Percentiles rank a stretch among this genome's conserved stretches.
phyloP scores from a whole-genome alignment of 2,888 invertebrate genomes.

The Gymnocheta viridis region DNA sequence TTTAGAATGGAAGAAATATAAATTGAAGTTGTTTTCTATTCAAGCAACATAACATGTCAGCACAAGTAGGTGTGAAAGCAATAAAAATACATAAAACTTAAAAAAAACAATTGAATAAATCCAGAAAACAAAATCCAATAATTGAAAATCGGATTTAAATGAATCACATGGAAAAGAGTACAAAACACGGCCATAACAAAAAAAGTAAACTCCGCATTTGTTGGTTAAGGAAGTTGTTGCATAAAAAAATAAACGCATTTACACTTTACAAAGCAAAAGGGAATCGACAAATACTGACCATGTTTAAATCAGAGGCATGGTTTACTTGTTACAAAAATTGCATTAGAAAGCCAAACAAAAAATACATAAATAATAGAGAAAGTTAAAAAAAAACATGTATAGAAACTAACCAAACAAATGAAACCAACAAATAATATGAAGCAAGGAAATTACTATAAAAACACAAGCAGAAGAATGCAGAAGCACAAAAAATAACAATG shows the following conservation, averaged over 20 bases:
- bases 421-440: conserved; percentile 25
- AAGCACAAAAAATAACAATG: conserved; percentile 64
- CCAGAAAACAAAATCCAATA: conserved; percentile 77
- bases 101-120: conserved; percentile 60
- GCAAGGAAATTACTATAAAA: conserved; percentile 19
- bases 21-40: not conserved
- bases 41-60: not conserved
- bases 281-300: conserved; percentile 44
- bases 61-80: conserved; percentile 45
- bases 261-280: not conserved
- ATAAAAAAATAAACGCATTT: not conserved
- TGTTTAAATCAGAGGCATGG: conserved; percentile 47
- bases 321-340: conserved; percentile 61
- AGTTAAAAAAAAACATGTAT: conserved; percentile 14
- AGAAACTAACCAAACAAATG: conserved; percentile 46
- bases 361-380: conserved; percentile 52
- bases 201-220: conserved; percentile 21
- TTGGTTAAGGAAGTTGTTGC: conserved; percentile 45
- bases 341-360: conserved; percentile 72
- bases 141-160: conserved; percentile 77
- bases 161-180: conserved; percentile 71
- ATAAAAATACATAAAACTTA: conserved; percentile 9
- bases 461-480: conserved; percentile 37
- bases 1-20: not conserved
- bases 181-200: conserved; percentile 56